Base-by-base conservation (phyloP, 2,888 invertebrate genomes). In the Ecliptopera silaceata region DNA sequence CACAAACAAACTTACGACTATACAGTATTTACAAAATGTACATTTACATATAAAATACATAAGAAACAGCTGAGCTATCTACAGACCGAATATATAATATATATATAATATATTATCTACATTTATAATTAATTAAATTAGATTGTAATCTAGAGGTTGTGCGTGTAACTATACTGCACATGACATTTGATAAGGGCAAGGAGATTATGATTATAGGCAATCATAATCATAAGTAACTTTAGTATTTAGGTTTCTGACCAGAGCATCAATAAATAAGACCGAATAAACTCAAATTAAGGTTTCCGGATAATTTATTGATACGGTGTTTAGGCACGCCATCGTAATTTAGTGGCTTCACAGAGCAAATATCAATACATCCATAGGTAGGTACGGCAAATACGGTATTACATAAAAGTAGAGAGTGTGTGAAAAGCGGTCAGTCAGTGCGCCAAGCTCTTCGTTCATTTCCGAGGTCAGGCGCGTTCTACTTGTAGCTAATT, bases 401-500 rank as follows among this genome's bases (percentile, higher is more conserved):
- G 50, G 31, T 56, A 65, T 72, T 71, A 72, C 69, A 66, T 75
- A 74, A 68, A 63, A 50, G 58, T 64, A 66, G 66, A 68, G 69
- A 69, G 68, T 69, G 57, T 54, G 65, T 74, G 71, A 68, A 71
- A 72, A 68, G 70, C 69, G 73, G 73, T 67, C 73, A 74, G 73
- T 67, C 63, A 61, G 65, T 64, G 66, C 65, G 68, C 65, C 59
- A 56, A 57, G 55, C 34, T 54, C 36, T 43, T 54, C 48, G 56
- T 52, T 53, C 41, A 64, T 58, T 59, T 66, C 69, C 71, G 69
- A 69, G 70, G 72, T 71, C 71, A 65, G 67, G 73, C 79, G 77
- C 77, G 86, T 81, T 86, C 87, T 75, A 87, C 82, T 86, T 85
- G 83, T 79, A 77, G 65, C 74, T 88, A 89, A 90, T 90, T 89